A percentile compares a stretch with the other conserved stretches of the same genome.
phyloP scores from a whole-genome alignment of 2,113 vertebrate species.

The Boulengeromyrus knoepffleri region DNA sequence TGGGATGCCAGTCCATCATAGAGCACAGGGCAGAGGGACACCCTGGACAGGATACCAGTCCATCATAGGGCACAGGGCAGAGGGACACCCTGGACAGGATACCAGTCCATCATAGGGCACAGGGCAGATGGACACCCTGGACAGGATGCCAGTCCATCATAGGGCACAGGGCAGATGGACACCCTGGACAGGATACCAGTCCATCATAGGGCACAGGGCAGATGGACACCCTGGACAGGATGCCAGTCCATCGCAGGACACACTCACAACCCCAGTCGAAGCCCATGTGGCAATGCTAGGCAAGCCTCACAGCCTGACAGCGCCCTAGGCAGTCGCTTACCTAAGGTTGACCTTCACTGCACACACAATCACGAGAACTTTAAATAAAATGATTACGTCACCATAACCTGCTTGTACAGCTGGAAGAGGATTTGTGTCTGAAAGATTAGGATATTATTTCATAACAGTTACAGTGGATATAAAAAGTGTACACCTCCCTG shows the following conservation, averaged over 20 bases:
- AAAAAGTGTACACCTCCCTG: too few relatives aligned
- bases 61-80: too few relatives aligned
- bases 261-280: not conserved
- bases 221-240: not conserved
- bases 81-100: too few relatives aligned
- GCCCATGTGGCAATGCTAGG: not conserved
- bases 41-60: too few relatives aligned
- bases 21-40: too few relatives aligned
- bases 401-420: not conserved
- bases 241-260: not conserved
- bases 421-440: not conserved
- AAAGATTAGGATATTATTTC: not conserved
- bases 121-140: too few relatives aligned
- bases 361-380: not conserved
- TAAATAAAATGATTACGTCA: not conserved
- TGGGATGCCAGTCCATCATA: too few relatives aligned
- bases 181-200: not conserved
- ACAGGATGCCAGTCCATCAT: too few relatives aligned
- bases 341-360: not conserved
- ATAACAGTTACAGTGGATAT: not conserved
- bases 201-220: not conserved
- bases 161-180: not conserved
- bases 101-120: too few relatives aligned
- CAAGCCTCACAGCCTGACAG: not conserved
- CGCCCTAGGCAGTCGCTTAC: not conserved